phyloP scores from a whole-genome alignment of 2,113 vertebrate genomes.

The Cinclus mexicanus region DNA sequence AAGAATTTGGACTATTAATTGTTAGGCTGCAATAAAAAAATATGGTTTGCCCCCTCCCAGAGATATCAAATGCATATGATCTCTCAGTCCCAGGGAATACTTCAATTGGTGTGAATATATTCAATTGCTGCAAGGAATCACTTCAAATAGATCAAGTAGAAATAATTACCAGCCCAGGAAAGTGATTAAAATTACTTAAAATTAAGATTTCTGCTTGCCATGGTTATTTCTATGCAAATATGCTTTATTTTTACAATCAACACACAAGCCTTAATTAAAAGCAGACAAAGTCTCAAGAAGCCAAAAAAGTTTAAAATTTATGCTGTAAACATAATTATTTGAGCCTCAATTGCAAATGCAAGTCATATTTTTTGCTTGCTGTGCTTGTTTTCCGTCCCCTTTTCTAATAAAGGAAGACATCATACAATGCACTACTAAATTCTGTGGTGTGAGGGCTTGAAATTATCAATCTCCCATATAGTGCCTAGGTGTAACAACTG shows the following conservation, averaged over 20 bases:
- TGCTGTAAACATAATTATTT: conserved; percentile 61
- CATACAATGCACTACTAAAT: neutral
- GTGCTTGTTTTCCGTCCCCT: conserved; percentile 3
- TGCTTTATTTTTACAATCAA: conserved; percentile 47
- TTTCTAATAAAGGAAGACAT: conserved; percentile 30
- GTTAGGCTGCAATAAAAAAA: conserved; percentile 67
- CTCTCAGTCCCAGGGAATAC: conserved; percentile 25
- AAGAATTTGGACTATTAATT: conserved; percentile 71
- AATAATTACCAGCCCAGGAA: conserved; percentile 69
- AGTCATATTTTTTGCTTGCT: conserved; percentile 47
- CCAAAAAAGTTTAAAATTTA: conserved; percentile 60
- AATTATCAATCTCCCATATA: neutral
- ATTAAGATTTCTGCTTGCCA: conserved; percentile 69
- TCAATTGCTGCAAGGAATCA: conserved; percentile 57
- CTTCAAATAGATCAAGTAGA: conserved; percentile 63
- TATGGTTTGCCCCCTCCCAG: conserved; percentile 3
- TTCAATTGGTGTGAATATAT: conserved; percentile 45
- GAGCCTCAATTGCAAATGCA: conserved; percentile 51
- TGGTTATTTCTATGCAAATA: conserved; percentile 78
- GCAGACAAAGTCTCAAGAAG: conserved; percentile 61
- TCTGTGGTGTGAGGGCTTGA: neutral
- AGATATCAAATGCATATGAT: conserved; percentile 9
- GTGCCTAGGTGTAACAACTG: neutral
- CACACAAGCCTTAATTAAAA: conserved; percentile 71
- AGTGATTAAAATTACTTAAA: conserved; percentile 76